A percentile compares a stretch with the other conserved stretches of the same genome.
These are phyloP conservation scores for Nymphalis io DNA, from an alignment of 1,140 invertebrate genomes.

Conservation along the genomic window DNA sequence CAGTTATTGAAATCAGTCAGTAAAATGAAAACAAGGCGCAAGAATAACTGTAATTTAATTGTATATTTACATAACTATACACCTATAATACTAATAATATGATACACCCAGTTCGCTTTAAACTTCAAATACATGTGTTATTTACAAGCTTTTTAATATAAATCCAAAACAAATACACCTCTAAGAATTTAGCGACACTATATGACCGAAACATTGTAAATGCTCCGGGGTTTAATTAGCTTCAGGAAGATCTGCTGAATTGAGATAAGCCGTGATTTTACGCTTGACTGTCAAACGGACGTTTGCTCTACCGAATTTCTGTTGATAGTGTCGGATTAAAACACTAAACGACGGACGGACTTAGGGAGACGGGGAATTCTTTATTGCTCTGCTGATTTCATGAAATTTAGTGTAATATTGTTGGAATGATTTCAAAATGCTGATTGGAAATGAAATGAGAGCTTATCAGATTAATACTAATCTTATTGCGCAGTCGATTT, in stretches of 20 bases:
- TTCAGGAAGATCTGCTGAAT: constrained; percentile 30
- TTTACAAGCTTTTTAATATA: not conserved
- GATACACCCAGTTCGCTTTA: too few species aligned
- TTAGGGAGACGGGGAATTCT: constrained; percentile 11
- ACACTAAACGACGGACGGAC: constrained; percentile 5
- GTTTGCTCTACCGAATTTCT: constrained; percentile 27
- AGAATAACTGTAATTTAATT: too few species aligned
- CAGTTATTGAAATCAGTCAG: too few species aligned
- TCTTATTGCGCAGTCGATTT: not conserved
- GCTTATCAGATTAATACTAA: not conserved
- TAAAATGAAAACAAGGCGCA: too few species aligned
- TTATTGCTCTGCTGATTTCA: not conserved
- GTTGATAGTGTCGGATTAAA: constrained; percentile 31
- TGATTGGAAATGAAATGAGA: not conserved
- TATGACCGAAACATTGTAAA: constrained; percentile 13
- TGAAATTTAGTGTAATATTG: not conserved
- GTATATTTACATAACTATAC: too few species aligned
- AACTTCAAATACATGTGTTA: too few species aligned
- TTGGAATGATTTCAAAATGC: not conserved
- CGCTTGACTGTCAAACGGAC: constrained; percentile 36
- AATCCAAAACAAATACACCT: constrained; percentile 4
- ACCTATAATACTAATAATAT: too few species aligned
- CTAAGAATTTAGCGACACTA: not conserved
- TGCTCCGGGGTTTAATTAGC: constrained; percentile 27
- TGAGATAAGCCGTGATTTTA: constrained; percentile 38